A percentile compares a stretch with the other conserved stretches of the same genome.
phyloP scores from a whole-genome alignment of 2,888 invertebrate species.

The Xanthia icteritia region DNA sequence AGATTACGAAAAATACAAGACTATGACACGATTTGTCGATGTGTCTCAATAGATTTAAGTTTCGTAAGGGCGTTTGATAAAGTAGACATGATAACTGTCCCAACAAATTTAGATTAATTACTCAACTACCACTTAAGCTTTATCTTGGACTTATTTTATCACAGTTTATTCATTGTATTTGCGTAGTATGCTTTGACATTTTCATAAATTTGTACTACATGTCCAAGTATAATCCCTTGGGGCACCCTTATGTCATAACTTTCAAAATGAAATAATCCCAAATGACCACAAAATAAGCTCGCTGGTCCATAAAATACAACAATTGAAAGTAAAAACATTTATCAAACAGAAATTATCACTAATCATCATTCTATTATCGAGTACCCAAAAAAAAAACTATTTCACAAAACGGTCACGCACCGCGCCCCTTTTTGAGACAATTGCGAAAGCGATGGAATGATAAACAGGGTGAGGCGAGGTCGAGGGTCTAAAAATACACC shows the following conservation, averaged over 20 bases:
- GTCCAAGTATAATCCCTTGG: neutral
- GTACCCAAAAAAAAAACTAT: conserved; percentile 65
- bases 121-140: neutral
- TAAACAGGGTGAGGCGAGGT: conserved; percentile 70
- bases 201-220: neutral
- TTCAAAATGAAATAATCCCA: neutral
- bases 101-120: neutral
- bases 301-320: neutral
- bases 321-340: conserved; percentile 1
- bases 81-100: neutral
- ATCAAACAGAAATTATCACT: conserved; percentile 4
- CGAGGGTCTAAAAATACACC: conserved; percentile 72
- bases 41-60: conserved; percentile 13
- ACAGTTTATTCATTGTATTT: neutral
- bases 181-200: neutral
- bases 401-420: conserved; percentile 71
- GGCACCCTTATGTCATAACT: neutral
- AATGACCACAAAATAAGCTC: neutral
- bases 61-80: neutral
- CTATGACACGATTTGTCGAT: neutral
- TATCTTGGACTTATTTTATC: neutral
- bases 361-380: conserved; percentile 50
- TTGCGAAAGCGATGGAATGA: conserved; percentile 74
- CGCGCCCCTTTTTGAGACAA: conserved; percentile 69
- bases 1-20: neutral